Evolutionary conservation across 2,113 vertebrate genomes (phyloP), one percentile per base, ranked within the genome.

Genomic region (Narcine bancroftii): DNA sequence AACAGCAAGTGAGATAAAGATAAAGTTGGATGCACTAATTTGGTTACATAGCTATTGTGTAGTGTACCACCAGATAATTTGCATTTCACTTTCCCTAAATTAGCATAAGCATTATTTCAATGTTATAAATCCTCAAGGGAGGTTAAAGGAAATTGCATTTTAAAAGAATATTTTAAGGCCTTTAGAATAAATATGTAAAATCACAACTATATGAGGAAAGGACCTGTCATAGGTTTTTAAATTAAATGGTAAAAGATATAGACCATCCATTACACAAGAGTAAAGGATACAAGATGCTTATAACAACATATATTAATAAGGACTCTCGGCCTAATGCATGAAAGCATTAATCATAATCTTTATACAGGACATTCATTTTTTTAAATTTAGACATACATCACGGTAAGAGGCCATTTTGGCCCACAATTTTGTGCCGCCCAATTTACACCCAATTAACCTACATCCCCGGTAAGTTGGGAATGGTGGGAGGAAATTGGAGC

Each of bases 141-240:
- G 89, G 47, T 91, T 91, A 91, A 91, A 71, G 65, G 39, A 87
- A 63, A 87, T 87, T 87, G 36, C 33, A 60, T 91, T 91, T 91
- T 69, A 47, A 69, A 69, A 69, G 63, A 91, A 91, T 91, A 71
- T 91, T 71, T 91, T 91, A 69, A 42, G 47, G 89, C 39, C 89
- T 71, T 69, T 29, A 91, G 89, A 69, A 71, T 69, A 91, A 69
- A 91, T 91, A 71, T 63, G 53, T 53, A 87, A 87, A 56, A 87
- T 60, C 56, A 63, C 81, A 87, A 60, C 6, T 17, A 60, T 45
- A 33, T 45, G 39, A 47, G 89, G 56, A 69, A 47, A 91, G 39
- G 66, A 66, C 60, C 63, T 69, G 39, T 69, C 60, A 71, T 69
- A 26, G 39, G 39, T 39, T 91, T 91, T 91, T 33, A 91, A 87